Evolutionary conservation across 2,797 vertebrate genomes (phyloP), one percentile per base, ranked within the genome.

Genomic region (Epinephelus malabaricus): DNA sequence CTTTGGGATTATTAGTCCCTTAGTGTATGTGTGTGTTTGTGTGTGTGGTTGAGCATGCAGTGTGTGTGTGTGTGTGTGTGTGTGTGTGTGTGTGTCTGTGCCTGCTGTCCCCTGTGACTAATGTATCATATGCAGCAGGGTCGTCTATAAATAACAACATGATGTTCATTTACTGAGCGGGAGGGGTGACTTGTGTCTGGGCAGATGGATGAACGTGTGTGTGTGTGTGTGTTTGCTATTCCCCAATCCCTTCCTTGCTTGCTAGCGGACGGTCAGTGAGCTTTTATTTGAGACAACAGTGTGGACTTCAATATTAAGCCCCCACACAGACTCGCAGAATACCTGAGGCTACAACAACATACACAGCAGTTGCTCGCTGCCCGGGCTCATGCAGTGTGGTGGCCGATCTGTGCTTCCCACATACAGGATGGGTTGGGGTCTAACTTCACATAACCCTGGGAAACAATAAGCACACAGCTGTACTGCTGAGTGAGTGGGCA

Each of bases 71-170:
- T 81, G 72, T 62, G 14, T 64, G 34, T 81, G 72, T 62, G 14
- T 75, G 21, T 62, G 12, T 81, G 65, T 45, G 63, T 45, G 60
- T 64, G 34, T 81, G 73, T 62, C 18, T 76, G 21, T 63, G 62
- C 40, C 58, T 50, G 43, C 54, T 62, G 69, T 86, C 85, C 86
- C 71, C 53, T 82, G 79, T 84, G 88, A 89, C 83, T 89, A 84
- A 87, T 91, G 79, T 87, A 88, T 92, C 87, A 82, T 86, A 89
- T 83, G 66, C 77, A 12, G 79, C 59, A 73, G 88, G 88, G 89
- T 93, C 84, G 17, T 91, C 88, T 94, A 94, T 94, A 92, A 93
- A 95, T 95, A 94, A 92, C 87, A 84, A 70, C 84, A 65, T 72
- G 86, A 92, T 88, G 89, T 89, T 92, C 89, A 89, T 91, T 90